phyloP scores from a whole-genome alignment of 2,113 vertebrate species.

The Orientallactaga bullata region DNA sequence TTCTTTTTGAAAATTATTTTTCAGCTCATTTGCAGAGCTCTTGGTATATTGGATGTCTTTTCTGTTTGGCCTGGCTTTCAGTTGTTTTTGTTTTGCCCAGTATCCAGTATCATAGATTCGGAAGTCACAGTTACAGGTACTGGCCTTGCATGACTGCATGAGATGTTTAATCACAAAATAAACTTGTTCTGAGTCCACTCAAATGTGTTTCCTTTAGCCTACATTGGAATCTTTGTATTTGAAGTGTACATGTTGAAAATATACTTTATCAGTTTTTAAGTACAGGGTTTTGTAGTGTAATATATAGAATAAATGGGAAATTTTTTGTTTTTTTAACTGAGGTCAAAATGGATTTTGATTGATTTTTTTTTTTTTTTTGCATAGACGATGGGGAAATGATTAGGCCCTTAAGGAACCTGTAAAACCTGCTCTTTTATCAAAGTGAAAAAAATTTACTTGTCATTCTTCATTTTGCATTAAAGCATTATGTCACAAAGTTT shows the following conservation, averaged over 20 bases:
- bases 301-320: slow-evolving; percentile 61
- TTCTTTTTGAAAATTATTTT: slow-evolving; percentile 85
- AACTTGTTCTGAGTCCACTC: slow-evolving; percentile 87
- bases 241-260: slow-evolving; percentile 83
- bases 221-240: slow-evolving; percentile 85
- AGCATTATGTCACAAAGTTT: slow-evolving; percentile 78
- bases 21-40: slow-evolving; percentile 84
- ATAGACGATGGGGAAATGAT: slow-evolving; percentile 77
- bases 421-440: slow-evolving; percentile 82
- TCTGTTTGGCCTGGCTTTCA: slow-evolving; percentile 74
- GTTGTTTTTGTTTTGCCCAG: slow-evolving; percentile 74
- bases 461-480: slow-evolving; percentile 81
- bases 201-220: slow-evolving; percentile 86
- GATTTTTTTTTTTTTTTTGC: slow-evolving; percentile 78
- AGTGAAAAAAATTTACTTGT: slow-evolving; percentile 77
- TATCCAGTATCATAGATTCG: slow-evolving; percentile 75
- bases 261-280: slow-evolving; percentile 82
- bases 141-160: slow-evolving; percentile 90
- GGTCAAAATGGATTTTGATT: slow-evolving; percentile 79
- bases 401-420: slow-evolving; percentile 80
- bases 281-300: slow-evolving; percentile 83
- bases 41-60: slow-evolving; percentile 83
- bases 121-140: slow-evolving; percentile 84
- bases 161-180: slow-evolving; percentile 88
- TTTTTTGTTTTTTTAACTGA: slow-evolving; percentile 81